These are phyloP conservation scores for Sorex fumeus DNA, from an alignment of 2,113 vertebrate genomes.

Conservation along the genomic window DNA sequence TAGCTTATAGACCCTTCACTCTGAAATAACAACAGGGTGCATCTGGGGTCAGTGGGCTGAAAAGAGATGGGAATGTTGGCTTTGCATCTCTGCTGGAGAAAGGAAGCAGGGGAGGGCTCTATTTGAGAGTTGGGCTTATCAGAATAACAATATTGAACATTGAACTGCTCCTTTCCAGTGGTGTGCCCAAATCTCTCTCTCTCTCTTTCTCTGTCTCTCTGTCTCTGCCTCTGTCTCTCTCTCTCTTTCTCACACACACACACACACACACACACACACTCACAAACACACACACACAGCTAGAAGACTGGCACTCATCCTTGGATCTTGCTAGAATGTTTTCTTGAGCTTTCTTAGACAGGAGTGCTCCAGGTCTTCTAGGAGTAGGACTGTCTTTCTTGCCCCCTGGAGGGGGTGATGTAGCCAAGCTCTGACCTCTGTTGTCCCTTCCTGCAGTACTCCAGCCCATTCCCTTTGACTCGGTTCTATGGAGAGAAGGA, in stretches of 20 bases:
- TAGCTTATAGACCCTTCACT: background rate
- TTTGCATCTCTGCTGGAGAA: background rate
- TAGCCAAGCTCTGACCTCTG: background rate
- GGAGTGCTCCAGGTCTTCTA: background rate
- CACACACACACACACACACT: too few species aligned
- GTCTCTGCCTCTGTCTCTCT: too few species aligned
- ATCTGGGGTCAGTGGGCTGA: fast-evolving
- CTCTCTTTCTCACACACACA: too few species aligned
- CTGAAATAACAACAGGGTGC: background rate
- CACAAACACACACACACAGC: too few species aligned
- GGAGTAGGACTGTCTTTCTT: background rate
- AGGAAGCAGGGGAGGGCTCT: background rate
- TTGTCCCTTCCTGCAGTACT: background rate
- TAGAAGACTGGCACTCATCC: background rate
- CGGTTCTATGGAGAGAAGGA: too few species aligned
- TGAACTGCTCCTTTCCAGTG: background rate
- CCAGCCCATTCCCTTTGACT: too few species aligned
- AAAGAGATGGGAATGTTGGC: fast-evolving
- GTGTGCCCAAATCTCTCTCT: too few species aligned
- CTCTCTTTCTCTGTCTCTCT: too few species aligned
- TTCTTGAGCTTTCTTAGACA: background rate
- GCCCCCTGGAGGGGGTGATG: too few species aligned
- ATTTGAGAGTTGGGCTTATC: background rate
- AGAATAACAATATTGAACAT: too few species aligned
- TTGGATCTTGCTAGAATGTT: background rate